Percentiles rank a stretch among this genome's conserved stretches.
phyloP scores from a whole-genome alignment of 2,797 vertebrate genomes.

The Pipistrellus kuhlii region DNA sequence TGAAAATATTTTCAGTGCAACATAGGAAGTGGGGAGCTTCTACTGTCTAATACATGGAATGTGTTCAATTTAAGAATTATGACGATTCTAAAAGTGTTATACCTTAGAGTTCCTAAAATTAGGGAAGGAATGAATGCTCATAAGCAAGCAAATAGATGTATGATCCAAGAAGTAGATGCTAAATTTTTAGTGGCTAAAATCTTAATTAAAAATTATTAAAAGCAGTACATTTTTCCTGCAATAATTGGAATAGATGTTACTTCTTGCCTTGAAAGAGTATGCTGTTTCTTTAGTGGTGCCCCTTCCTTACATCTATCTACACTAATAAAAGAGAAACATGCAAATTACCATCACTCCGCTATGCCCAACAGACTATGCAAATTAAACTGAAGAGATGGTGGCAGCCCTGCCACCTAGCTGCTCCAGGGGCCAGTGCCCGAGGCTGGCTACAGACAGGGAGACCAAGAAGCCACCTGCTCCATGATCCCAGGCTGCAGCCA shows the following conservation, averaged over 20 bases:
- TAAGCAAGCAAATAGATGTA: constrained; percentile 76
- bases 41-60: constrained; percentile 58
- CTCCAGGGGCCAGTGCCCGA: too few relatives aligned
- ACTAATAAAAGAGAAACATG: too few relatives aligned
- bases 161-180: constrained; percentile 72
- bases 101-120: constrained; percentile 79
- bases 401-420: too few relatives aligned
- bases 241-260: background rate
- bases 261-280: background rate
- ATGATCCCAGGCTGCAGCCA: too few relatives aligned
- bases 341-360: too few relatives aligned
- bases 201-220: constrained; percentile 78
- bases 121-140: constrained; percentile 68
- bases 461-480: too few relatives aligned
- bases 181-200: constrained; percentile 78
- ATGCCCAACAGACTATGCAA: too few relatives aligned
- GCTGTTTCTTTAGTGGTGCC: background rate
- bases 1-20: constrained; percentile 72
- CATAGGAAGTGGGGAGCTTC: constrained; percentile 66
- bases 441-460: too few relatives aligned
- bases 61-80: constrained; percentile 73
- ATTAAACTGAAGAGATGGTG: too few relatives aligned
- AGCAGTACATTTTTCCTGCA: background rate
- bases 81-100: constrained; percentile 74
- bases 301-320: background rate